Evolutionary conservation across 1,140 invertebrate species (phyloP).

Genomic region (Lethrus apterus): DNA sequence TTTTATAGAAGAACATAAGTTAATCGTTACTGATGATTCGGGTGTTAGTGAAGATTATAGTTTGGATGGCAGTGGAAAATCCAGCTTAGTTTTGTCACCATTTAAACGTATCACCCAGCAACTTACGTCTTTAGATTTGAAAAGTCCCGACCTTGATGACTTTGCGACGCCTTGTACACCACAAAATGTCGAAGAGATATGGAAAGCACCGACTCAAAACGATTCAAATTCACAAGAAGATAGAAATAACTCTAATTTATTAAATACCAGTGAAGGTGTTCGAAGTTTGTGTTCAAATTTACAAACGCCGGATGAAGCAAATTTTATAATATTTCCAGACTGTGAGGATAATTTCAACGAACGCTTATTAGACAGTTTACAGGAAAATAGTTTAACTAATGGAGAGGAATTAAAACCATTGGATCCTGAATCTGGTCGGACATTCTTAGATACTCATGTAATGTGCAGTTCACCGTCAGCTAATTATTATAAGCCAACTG

Average conservation of each 20-base stretch:
- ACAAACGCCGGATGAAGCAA: slow-evolving; percentile 36
- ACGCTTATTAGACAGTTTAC: slow-evolving; percentile 16
- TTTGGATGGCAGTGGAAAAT: slow-evolving; percentile 28
- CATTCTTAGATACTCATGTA: slow-evolving; percentile 62
- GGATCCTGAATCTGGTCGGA: slow-evolving; percentile 33
- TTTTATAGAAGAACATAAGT: slow-evolving; percentile 69
- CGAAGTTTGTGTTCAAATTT: slow-evolving; percentile 35
- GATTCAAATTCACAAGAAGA: slow-evolving; percentile 11
- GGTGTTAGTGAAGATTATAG: slow-evolving; percentile 37
- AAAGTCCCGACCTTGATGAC: slow-evolving; percentile 63
- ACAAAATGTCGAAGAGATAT: slow-evolving; percentile 51
- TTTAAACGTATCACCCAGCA: slow-evolving; percentile 72
- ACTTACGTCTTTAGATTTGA: slow-evolving; percentile 58
- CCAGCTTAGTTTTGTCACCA: slow-evolving; percentile 54
- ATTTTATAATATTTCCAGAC: slow-evolving; percentile 45
- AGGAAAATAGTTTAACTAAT: slow-evolving; percentile 7
- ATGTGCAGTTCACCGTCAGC: slow-evolving; percentile 72
- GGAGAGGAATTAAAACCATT: slow-evolving; percentile 21
- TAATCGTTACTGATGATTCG: slow-evolving; percentile 44
- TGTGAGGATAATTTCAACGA: slow-evolving; percentile 29
- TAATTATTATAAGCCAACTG: slow-evolving; percentile 73
- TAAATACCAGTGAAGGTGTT: slow-evolving; percentile 37
- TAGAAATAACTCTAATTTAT: slow-evolving; percentile 19
- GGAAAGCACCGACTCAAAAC: slow-evolving; percentile 34
- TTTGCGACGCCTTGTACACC: slow-evolving; percentile 62